These are phyloP conservation scores for Euproctis similis DNA, from an alignment of 2,888 invertebrate species.

Conservation along the genomic window DNA sequence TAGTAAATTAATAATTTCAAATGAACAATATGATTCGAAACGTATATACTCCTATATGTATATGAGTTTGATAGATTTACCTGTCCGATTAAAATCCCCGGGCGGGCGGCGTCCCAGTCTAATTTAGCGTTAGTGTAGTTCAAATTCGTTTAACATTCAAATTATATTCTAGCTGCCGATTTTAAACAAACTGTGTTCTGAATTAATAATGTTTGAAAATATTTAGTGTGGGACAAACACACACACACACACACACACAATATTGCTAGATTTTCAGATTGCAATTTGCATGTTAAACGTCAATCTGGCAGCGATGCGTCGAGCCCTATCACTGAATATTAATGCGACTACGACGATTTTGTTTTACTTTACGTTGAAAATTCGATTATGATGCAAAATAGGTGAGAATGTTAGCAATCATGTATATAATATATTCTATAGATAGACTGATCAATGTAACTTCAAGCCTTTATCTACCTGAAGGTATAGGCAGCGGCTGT, in stretches of 20 bases:
- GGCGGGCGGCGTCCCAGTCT: slow-evolving; percentile 44
- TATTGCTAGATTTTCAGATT: slow-evolving; percentile 71
- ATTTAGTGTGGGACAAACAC: no score
- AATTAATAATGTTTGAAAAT: slow-evolving; percentile 70
- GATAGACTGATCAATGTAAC: no score
- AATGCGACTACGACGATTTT: slow-evolving; percentile 69
- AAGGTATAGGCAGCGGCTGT: no score
- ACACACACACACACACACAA: no score
- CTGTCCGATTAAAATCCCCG: slow-evolving; percentile 57
- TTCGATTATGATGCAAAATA: slow-evolving; percentile 75
- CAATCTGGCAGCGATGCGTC: slow-evolving; percentile 68
- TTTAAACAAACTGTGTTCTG: slow-evolving; percentile 66
- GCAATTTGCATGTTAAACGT: slow-evolving; percentile 76
- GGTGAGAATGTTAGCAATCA: slow-evolving; percentile 41
- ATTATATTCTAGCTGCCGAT: slow-evolving; percentile 66
- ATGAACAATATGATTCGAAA: no score
- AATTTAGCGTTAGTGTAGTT: slow-evolving; percentile 62
- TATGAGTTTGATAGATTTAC: slow-evolving; percentile 36
- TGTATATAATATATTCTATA: no score
- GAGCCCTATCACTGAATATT: slow-evolving; percentile 73
- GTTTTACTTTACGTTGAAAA: slow-evolving; percentile 72
- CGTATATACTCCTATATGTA: no score
- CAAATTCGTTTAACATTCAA: slow-evolving; percentile 72
- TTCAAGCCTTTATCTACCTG: no score
- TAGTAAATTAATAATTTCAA: no score